Evolutionary conservation across 2,888 invertebrate genomes (phyloP).

Genomic region (Xanthorhoe designata): DNA sequence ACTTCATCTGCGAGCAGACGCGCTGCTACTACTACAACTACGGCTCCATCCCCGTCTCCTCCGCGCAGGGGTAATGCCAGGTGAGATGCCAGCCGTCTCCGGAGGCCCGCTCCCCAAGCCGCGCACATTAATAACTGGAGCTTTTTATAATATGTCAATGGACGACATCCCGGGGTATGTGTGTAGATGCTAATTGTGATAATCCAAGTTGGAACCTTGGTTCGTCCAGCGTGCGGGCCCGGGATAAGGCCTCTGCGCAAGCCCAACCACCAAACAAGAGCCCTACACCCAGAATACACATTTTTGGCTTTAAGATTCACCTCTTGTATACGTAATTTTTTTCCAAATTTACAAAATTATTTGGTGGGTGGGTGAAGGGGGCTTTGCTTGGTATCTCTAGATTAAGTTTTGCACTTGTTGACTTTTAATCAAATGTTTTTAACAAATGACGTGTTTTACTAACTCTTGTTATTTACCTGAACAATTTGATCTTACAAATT

Average conservation of each 20-base stretch:
- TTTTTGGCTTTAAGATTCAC: slow-evolving; percentile 55
- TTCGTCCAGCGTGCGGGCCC: slow-evolving; percentile 75
- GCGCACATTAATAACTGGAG: slow-evolving; percentile 59
- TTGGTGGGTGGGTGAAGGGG: slow-evolving; percentile 87
- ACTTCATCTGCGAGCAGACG: slow-evolving; percentile 96
- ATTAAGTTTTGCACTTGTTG: slow-evolving; percentile 25
- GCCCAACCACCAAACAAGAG: slow-evolving; percentile 86
- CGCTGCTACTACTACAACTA: slow-evolving; percentile 96
- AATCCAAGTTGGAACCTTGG: slow-evolving; percentile 61
- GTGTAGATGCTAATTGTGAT: slow-evolving; percentile 57
- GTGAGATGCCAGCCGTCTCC: slow-evolving; percentile 88
- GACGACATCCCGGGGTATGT: slow-evolving; percentile 49
- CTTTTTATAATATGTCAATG: slow-evolving; percentile 42
- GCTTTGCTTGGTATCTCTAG: slow-evolving; percentile 86
- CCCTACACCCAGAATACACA: slow-evolving; percentile 80
- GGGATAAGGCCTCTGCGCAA: slow-evolving; percentile 83
- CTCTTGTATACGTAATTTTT: slow-evolving; percentile 34
- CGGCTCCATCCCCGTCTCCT: slow-evolving; percentile 95
- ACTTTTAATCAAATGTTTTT: slow-evolving; percentile 18
- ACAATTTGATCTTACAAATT: background rate
- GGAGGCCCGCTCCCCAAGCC: slow-evolving; percentile 82
- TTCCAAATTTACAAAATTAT: slow-evolving; percentile 71
- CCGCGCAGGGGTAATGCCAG: slow-evolving; percentile 96
- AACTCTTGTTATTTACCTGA: slow-evolving; percentile 5
- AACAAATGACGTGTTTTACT: slow-evolving; percentile 14